These are phyloP conservation scores for Venturia canescens DNA, from an alignment of 1,140 invertebrate genomes.

Conservation along the genomic window DNA sequence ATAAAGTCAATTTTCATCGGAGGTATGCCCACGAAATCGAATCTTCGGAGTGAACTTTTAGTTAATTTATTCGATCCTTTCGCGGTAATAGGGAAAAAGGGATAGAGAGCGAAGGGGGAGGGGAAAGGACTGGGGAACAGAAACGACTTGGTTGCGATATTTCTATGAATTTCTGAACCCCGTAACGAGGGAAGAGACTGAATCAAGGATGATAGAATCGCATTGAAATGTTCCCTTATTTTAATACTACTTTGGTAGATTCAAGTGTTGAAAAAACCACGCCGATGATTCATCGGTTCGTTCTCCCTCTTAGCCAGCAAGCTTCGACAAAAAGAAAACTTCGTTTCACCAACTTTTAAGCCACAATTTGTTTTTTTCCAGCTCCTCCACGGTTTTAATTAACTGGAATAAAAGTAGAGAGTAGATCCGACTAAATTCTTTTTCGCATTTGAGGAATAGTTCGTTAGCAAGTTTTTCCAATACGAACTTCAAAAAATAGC, in stretches of 20 bases:
- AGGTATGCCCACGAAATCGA: conserved; percentile 2
- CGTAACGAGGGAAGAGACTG: background rate
- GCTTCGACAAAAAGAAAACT: background rate
- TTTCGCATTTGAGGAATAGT: background rate
- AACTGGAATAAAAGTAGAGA: background rate
- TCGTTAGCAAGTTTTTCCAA: background rate
- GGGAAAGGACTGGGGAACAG: background rate
- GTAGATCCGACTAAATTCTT: background rate
- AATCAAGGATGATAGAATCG: background rate
- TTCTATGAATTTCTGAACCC: conserved; percentile 20
- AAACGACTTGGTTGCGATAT: background rate
- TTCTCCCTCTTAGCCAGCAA: background rate
- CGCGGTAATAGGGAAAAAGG: background rate
- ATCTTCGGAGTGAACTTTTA: conserved; percentile 4
- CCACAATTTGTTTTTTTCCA: background rate
- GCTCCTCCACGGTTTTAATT: background rate
- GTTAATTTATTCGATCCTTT: conserved; percentile 28
- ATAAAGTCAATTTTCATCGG: conserved; percentile 16
- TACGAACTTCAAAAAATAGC: background rate
- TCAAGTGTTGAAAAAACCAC: background rate
- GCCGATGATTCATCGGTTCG: background rate
- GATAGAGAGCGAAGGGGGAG: background rate
- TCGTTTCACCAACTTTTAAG: background rate
- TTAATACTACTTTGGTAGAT: background rate
- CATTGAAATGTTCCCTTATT: background rate